Base-by-base conservation (phyloP, 1,140 invertebrate species). In the Drosophila pruinosa region DNA sequence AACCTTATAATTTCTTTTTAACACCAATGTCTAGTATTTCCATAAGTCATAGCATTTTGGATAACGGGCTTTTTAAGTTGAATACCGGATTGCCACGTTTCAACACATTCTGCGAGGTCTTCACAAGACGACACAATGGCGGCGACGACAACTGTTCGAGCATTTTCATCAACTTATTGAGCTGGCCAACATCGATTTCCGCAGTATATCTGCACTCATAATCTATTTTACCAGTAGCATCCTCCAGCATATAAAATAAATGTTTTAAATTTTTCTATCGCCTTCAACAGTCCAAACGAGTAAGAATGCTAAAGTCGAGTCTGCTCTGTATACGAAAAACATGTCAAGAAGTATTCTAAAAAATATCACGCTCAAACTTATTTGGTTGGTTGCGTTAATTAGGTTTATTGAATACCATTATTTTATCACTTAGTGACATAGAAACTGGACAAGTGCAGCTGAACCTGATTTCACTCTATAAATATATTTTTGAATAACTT, bases 31-130 rank as follows among this genome's bases (percentile, higher is more conserved):
- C 43, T 0, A 96, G 76, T 24, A 93, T 93, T 3, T 94, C 90
- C 39, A 96, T 86, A 7, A 96, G 92, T 2, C 92, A 92, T 8
- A 91, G 83, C 28, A 96, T 94, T 93, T 96, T 96, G 4, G 94
- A 94, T 78, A 94, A 95, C 7, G 90, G 85, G 2, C 92, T 92
- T 1, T 93, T 76, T 0, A 92, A 50, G 6, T 93, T 76, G 89
- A 97, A 97, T 1, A 96, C 92, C 0, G 96, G 95, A 93, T 96
- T 96, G 3, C 92, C 93, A 2, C 92, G 91, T 4, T 93, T 94
- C 6, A 96, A 85, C 7, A 94, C 91, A 19, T 93, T 92, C 14
- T 92, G 91, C 1, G 93, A 92, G 0, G 93, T 93, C 52, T 92
- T 92, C 4, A 91, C 89, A 8, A 92, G 90, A 14, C 88, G 81